Evolutionary conservation across 1,140 invertebrate species (phyloP), one percentile per base, ranked within the genome.

Genomic region (Rhizoglyphus robini): DNA sequence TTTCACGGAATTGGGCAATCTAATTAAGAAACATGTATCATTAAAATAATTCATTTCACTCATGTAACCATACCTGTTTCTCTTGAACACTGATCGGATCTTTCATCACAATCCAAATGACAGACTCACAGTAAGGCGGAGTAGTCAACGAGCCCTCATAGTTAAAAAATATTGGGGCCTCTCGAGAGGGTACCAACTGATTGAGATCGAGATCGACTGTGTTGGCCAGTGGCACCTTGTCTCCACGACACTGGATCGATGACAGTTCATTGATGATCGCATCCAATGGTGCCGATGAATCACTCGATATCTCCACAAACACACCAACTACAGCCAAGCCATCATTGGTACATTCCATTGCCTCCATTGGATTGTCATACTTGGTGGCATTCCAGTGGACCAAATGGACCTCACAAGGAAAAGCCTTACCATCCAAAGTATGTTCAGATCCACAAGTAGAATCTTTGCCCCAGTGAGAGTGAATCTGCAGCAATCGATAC

Each of bases 101-200:
- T 72, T 93, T 88, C 75, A 97, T 96, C 0, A 99, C 83, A 65
- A 97, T 92, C 96, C 96, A 99, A 48, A 86, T 90, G 61, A 99
- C 95, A 72, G 86, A 90, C 79, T 99, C 96, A 27, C 84, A 87
- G 78, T 88, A 96, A 0, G 96, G 95, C 13, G 96, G 95, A 0
- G 95, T 96, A 18, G 96, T 99, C 67, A 99, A 76, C 0, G 93
- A 97, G 4, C 96, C 96, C 64, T 84, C 81, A 75, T 98, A 99
- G 4, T 91, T 96, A 88, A 90, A 97, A 76, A 93, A 97, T 18
- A 83, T 65, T 51, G 68, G 69, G 18, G 83, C 63, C 48, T 69
- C 68, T 23, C 75, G 59, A 23, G 31, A 29, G 11, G 68, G 68
- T 29, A 69, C 47, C 11, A 69, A 41, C 27, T 58, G 15, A 30